Base-by-base conservation (phyloP, 2,113 vertebrate species). In the Ctenomys sociabilis region DNA sequence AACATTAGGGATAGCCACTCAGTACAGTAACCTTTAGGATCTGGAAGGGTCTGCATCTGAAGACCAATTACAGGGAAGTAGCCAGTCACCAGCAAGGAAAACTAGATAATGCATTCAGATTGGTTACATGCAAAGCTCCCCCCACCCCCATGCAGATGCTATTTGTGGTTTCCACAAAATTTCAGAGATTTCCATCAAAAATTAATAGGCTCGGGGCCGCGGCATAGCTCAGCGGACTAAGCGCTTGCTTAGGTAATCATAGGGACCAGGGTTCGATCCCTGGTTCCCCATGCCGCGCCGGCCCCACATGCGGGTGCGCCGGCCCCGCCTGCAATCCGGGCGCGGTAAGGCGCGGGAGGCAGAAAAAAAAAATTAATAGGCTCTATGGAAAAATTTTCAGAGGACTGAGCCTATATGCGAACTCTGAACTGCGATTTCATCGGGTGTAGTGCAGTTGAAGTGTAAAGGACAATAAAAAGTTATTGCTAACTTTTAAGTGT, bases 401-500 rank as follows among this genome's bases (percentile, higher is more conserved):
- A 68, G 32, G 72, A 43, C 72, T 40, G 37, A 26, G 22, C 21
- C 40, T 12, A 1, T 11, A 24, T 24, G 10, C 22, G 22, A 73
- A 26, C 72, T 73, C 72, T 73, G 70, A 73, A 26, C 22, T 37
- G 1, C 12, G 37, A 26, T 37, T 75, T 75, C 40, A 12, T 43
- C 21, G 72, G 40, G 1, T 40, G 12, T 75, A 26, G 11, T 24
- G 43, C 45, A 78, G 43, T 49, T 82, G 16, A 54, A 92, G 24
- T 45, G 32, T 66, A 54, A 70, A 91, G 40, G 57, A 84, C 26
- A 80, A 70, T 89, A 49, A 64, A 85, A 88, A 77, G 32, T 14
- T 26, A 68, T n/a, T 49, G 32, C 40, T 94, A 95, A 86, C 11
- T 85, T 92, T 93, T 37, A 89, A 73, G 49, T 21, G 24, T 43